Base-by-base conservation (phyloP, 2,797 vertebrate genomes). In the Neosilurus mollespiculum region DNA sequence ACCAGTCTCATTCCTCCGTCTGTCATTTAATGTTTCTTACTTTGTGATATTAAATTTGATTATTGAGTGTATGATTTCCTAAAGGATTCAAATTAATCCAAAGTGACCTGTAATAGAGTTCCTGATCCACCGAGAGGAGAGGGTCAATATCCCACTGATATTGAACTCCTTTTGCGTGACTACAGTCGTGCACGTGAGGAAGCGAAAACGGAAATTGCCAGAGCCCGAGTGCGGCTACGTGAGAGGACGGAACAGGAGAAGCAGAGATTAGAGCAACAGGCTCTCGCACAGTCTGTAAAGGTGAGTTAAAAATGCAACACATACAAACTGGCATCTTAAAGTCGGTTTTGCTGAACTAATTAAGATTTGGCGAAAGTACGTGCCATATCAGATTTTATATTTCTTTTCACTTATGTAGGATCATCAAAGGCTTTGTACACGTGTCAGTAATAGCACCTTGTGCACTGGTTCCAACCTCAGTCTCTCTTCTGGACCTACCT, bases 401-500 rank as follows among this genome's bases (percentile, higher is more conserved):
- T 71, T 67, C 56, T 9, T 14, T 10, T 81, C 18, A 81, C 43
- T 75, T 15, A 7, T 75, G 14, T 91, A 99, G 97, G 97, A 98
- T 82, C 96, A 98, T 91, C 91, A 92, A 77, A 95, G 94, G 81
- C 93, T 96, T 86, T 95, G 95, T 72, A 96, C 93, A 2, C 94
- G 94, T 76, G 92, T 94, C 81, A 96, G 95, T 90, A 96, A 92
- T 86, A 98, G 95, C 93, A 97, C 97, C 70, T 91, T 96, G 89
- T 97, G 95, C 82, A 97, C 96, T 15, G 95, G 94, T 78, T 99
- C 97, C 83, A 96, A 92, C 80, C 94, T 96, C 81, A 99, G 98
- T 88, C 93, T 99, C 20, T 98, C 96, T 7, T 99, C 98, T 67
- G 96, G 95, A 51, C 94, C 96, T 53, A 98, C 98, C 0, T 99